phyloP scores from a whole-genome alignment of 2,797 vertebrate species.

The Nannoperca australis region DNA sequence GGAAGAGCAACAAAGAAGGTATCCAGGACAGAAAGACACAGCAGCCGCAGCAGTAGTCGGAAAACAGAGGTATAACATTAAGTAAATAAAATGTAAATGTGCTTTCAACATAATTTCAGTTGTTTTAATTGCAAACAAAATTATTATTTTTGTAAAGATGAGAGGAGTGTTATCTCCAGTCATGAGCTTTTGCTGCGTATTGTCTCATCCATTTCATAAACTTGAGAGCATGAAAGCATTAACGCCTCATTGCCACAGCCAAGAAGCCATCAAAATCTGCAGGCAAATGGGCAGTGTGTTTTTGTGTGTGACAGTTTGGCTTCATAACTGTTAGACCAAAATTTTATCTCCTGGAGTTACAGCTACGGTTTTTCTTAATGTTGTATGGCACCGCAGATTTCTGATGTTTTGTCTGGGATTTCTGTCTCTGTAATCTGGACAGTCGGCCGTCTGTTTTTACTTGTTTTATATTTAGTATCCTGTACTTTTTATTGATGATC shows the following conservation, averaged over 20 bases:
- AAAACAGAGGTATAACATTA: not conserved
- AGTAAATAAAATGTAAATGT: not conserved
- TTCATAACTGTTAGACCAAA: not conserved
- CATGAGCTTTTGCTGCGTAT: slow-evolving; percentile 1
- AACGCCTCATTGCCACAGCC: not conserved
- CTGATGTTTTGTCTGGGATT: not conserved
- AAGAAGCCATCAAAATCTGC: slow-evolving; percentile 5
- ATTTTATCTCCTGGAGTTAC: not conserved
- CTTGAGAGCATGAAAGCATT: not conserved
- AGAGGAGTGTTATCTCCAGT: not conserved
- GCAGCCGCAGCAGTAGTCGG: not conserved
- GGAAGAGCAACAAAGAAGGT: not conserved
- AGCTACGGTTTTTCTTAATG: not conserved
- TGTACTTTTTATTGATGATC: not conserved
- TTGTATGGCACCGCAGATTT: not conserved
- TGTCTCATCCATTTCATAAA: slow-evolving; percentile 18
- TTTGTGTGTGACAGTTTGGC: not conserved
- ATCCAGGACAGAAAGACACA: not conserved
- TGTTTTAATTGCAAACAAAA: not conserved
- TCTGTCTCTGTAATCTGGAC: not conserved
- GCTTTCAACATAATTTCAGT: not conserved
- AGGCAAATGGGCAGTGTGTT: not conserved
- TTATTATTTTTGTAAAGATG: not conserved
- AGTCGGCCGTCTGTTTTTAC: not conserved
- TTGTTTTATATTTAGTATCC: not conserved